phyloP scores from a whole-genome alignment of 2,113 vertebrate genomes.

The Struthidea cinerea region DNA sequence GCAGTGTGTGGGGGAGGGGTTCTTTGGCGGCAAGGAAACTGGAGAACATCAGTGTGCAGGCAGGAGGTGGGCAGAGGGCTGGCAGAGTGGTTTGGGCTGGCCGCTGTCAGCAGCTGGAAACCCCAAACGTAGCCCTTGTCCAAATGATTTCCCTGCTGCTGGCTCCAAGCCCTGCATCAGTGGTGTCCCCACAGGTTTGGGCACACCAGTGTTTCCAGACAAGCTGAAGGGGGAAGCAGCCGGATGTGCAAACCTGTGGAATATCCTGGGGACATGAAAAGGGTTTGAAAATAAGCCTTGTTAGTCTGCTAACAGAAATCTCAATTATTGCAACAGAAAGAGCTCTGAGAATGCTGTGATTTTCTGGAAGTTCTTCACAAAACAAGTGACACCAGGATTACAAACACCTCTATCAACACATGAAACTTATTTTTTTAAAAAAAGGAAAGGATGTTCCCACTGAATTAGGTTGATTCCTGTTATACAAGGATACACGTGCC shows the following conservation, averaged over 20 bases:
- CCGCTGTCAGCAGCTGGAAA: background rate
- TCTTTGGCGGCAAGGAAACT: background rate
- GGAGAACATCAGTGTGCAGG: background rate
- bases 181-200: background rate
- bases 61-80: too few relatives aligned
- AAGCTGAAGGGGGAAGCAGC: background rate
- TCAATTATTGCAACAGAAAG: background rate
- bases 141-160: background rate
- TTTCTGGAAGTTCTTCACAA: background rate
- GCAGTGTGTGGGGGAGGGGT: background rate
- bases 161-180: background rate
- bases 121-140: rapidly evolving
- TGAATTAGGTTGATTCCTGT: background rate
- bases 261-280: background rate
- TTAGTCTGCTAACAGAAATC: background rate
- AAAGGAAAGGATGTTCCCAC: background rate
- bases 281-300: background rate
- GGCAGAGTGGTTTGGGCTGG: background rate
- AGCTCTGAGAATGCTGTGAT: background rate
- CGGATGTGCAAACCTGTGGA: background rate
- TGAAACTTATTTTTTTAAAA: background rate
- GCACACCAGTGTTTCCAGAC: background rate
- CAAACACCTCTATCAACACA: background rate
- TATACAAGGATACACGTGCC: background rate
- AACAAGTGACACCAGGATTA: background rate